Conservation (phyloP, 2,888 invertebrate species). For the Agelastica alni region DNA sequence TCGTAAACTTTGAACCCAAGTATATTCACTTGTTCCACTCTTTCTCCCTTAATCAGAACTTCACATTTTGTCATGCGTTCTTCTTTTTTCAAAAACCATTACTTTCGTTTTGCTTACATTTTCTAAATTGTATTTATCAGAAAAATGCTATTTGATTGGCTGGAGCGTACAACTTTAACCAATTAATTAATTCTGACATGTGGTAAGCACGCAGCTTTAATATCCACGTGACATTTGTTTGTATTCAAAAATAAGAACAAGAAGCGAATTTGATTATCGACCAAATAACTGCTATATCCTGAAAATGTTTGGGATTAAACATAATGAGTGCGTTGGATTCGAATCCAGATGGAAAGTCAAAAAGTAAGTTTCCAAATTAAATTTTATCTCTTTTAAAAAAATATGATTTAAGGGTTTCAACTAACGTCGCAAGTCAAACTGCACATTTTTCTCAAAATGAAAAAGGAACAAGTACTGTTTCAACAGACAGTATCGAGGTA, state of each 20-base stretch:
- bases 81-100: no score
- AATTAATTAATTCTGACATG: no score
- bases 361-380: slow-evolving; percentile 43
- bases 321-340: slow-evolving; percentile 58
- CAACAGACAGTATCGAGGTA: slow-evolving; percentile 46
- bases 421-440: slow-evolving; percentile 47
- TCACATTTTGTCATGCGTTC: no score
- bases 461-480: slow-evolving; percentile 47
- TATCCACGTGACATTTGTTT: slow-evolving; percentile 6
- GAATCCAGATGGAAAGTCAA: slow-evolving; percentile 56
- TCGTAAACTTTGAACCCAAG: no score
- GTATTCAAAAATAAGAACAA: slow-evolving; percentile 14
- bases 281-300: neutral
- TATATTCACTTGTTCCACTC: no score
- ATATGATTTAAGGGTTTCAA: slow-evolving; percentile 42
- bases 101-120: no score
- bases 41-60: no score
- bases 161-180: no score
- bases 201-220: neutral
- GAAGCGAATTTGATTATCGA: slow-evolving; percentile 5
- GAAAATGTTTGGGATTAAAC: slow-evolving; percentile 56
- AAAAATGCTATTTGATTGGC: no score
- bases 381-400: neutral
- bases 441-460: slow-evolving; percentile 43
- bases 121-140: no score